Evolutionary conservation across 1,140 invertebrate species (phyloP).

Genomic region (Trissolcus basalis): DNA sequence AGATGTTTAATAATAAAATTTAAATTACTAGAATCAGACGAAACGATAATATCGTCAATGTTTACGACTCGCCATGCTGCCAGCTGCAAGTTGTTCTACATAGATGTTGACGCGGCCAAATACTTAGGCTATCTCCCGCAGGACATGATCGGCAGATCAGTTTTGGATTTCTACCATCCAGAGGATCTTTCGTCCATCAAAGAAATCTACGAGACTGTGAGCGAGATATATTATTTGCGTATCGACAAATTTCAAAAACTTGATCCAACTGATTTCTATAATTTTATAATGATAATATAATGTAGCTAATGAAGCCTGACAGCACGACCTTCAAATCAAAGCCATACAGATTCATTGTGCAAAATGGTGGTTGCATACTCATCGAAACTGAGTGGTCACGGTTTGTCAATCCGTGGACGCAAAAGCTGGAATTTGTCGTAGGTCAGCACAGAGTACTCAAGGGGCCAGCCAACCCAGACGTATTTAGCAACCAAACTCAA

Average conservation of each 20-base stretch:
- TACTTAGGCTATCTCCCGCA: constrained; percentile 93
- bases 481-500: constrained; percentile 78
- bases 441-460: constrained; percentile 90
- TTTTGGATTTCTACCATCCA: constrained; percentile 92
- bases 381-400: constrained; percentile 96
- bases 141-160: constrained; percentile 87
- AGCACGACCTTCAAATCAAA: constrained; percentile 85
- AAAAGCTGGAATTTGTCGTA: constrained; percentile 92
- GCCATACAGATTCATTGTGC: constrained; percentile 86
- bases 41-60: constrained; percentile 77
- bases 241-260: constrained; percentile 43
- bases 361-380: constrained; percentile 89
- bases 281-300: background rate
- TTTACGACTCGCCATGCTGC: constrained; percentile 88
- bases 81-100: constrained; percentile 83
- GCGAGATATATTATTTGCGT: constrained; percentile 64
- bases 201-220: constrained; percentile 89
- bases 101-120: constrained; percentile 86
- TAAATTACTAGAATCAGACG: constrained; percentile 78
- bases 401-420: constrained; percentile 95
- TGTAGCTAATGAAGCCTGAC: constrained; percentile 78
- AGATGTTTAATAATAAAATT: too few species aligned
- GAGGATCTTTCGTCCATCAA: constrained; percentile 88
- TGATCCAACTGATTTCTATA: constrained; percentile 42
- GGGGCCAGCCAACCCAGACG: constrained; percentile 83